phyloP scores from a whole-genome alignment of 2,888 invertebrate species.

The Unio delphinus region DNA sequence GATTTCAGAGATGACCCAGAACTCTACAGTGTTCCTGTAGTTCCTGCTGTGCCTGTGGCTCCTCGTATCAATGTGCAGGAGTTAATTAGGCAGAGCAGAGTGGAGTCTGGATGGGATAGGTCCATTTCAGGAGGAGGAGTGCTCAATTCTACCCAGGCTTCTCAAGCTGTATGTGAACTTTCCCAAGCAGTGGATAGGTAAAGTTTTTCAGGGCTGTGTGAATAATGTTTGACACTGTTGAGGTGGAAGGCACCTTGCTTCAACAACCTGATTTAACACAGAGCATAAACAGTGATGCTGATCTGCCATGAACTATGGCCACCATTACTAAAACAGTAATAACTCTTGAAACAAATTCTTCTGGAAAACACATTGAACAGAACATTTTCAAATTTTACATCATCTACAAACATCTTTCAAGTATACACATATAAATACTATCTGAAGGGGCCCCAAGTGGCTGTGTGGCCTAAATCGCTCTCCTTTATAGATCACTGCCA shows the following conservation, averaged over 20 bases:
- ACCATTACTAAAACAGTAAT: too few relatives aligned
- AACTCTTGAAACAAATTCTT: too few relatives aligned
- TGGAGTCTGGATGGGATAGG: slow-evolving; percentile 73
- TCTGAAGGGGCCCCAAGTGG: too few relatives aligned
- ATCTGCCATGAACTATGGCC: too few relatives aligned
- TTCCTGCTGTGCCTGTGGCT: slow-evolving; percentile 63
- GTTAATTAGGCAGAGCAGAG: slow-evolving; percentile 76
- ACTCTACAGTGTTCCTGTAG: slow-evolving; percentile 49
- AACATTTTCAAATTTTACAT: too few relatives aligned
- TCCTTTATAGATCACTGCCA: too few relatives aligned
- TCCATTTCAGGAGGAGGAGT: slow-evolving; percentile 73
- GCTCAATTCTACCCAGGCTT: slow-evolving; percentile 80
- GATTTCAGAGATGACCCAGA: slow-evolving; percentile 41
- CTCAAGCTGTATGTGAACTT: slow-evolving; percentile 90
- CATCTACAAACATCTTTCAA: too few relatives aligned
- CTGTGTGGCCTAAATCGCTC: too few relatives aligned
- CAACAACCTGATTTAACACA: too few relatives aligned
- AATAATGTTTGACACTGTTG: neutral
- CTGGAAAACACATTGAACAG: too few relatives aligned
- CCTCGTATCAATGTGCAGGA: slow-evolving; percentile 80
- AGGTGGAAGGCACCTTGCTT: neutral
- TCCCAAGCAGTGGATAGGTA: slow-evolving; percentile 89
- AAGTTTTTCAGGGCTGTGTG: neutral
- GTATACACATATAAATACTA: too few relatives aligned
- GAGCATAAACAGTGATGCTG: too few relatives aligned